Conservation (phyloP, 2,888 invertebrate species). For the Ptilodon capucinus region DNA sequence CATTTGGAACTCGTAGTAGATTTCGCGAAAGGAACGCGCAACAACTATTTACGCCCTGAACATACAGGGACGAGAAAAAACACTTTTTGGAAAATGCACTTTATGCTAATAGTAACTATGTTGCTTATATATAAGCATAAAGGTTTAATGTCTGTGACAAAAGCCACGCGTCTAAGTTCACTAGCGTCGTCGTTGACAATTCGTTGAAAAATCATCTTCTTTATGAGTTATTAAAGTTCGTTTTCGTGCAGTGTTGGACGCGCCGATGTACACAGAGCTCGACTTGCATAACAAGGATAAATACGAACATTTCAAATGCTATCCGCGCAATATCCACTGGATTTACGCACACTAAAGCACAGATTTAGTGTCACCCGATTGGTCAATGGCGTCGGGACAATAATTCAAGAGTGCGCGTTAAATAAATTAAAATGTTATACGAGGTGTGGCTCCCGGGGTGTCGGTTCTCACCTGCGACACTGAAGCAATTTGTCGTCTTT, state of each 20-base stretch:
- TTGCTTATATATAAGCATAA: too few species aligned
- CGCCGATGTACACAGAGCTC: too few species aligned
- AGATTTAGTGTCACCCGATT: slow-evolving; percentile 24
- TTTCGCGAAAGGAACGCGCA: slow-evolving; percentile 3
- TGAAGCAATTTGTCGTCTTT: slow-evolving; percentile 47
- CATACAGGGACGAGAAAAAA: too few species aligned
- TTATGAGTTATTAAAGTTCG: too few species aligned
- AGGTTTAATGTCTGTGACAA: too few species aligned
- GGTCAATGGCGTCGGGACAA: slow-evolving; percentile 14
- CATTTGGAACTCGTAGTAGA: too few species aligned
- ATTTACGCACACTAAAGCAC: slow-evolving; percentile 6
- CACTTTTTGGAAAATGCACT: too few species aligned
- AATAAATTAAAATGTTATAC: slow-evolving; percentile 50
- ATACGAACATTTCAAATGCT: background rate
- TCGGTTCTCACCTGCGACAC: slow-evolving; percentile 45
- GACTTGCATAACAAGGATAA: background rate
- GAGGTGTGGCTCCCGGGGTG: slow-evolving; percentile 27
- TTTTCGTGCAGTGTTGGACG: too few species aligned
- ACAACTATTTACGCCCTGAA: slow-evolving; percentile 22
- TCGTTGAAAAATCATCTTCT: too few species aligned
- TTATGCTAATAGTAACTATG: too few species aligned
- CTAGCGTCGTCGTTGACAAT: too few species aligned
- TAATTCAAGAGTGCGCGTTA: slow-evolving; percentile 35
- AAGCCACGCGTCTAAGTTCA: too few species aligned
- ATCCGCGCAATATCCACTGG: background rate